These are phyloP conservation scores for Florisuga fusca DNA, from an alignment of 2,797 vertebrate genomes.

Conservation along the genomic window DNA sequence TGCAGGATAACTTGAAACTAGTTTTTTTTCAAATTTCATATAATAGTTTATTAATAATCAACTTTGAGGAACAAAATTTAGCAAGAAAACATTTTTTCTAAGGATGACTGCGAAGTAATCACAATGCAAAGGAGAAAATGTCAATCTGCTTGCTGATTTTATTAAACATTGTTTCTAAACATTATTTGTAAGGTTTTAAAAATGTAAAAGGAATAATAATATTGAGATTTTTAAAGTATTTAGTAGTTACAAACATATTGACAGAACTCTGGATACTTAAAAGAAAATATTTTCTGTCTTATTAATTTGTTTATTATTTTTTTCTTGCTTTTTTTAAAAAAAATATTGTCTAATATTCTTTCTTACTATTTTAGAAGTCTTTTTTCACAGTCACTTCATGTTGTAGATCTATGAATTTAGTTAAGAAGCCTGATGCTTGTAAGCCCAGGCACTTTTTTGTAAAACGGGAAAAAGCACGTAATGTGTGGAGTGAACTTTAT, in stretches of 20 bases:
- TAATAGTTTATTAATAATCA: no score
- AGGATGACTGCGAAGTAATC: neutral
- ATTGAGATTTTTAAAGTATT: neutral
- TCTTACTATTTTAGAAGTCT: neutral
- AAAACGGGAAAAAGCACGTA: neutral
- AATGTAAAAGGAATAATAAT: neutral
- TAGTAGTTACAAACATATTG: neutral
- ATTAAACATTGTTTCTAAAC: neutral
- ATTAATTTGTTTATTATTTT: neutral
- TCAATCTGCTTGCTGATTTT: neutral
- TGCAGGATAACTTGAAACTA: no score
- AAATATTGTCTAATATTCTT: neutral
- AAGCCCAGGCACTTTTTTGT: neutral
- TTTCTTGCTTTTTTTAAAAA: neutral
- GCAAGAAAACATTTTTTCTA: no score
- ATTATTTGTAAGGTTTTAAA: neutral
- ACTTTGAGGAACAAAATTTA: neutral
- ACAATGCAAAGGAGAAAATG: neutral
- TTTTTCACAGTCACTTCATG: neutral
- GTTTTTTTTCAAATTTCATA: no score
- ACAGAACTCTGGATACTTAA: neutral
- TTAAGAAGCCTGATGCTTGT: neutral
- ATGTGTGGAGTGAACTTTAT: conserved; percentile 47
- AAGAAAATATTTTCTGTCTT: neutral
- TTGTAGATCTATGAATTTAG: neutral